Base-by-base conservation (phyloP, 1,140 invertebrate species). In the Ephestia elutella region DNA sequence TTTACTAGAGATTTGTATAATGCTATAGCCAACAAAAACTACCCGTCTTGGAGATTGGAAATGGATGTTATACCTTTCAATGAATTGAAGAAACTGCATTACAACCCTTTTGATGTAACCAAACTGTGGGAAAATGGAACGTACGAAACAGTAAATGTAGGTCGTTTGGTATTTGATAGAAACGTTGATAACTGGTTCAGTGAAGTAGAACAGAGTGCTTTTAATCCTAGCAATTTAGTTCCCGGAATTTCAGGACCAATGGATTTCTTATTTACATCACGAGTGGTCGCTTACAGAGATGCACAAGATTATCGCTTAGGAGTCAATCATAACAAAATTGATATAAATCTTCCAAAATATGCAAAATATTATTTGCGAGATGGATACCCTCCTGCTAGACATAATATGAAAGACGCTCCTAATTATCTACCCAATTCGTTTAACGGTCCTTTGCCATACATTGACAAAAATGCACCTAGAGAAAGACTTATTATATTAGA, bases 341-440 rank as follows among this genome's bases (percentile, higher is more conserved):
- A 95, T 28, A 94, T 98, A n/a, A 98, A 98, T 79, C 94, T 93
- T 69, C 96, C 97, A 0, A 94, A 93, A 62, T 90, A 91, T 62
- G 89, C 90, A 1, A 89, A 86, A 55, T 96, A 96, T 72, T 96
- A 95, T 77, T 93, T 96, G 78, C 91, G 97, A 20, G 96, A 98
- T 86, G 97, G 97, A 0, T 80, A 89, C 15, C 92, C 92, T 89
- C 88, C 91, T 10, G 71, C 90, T 19, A 81, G 90, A 68, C 82
- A 91, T 51, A 93, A 92, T 66, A 90, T 93, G 91, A 92, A 86
- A 62, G 94, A 93, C 51, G 94, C 94, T 5, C 97, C 97, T 3
- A 97, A 97, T 84, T 98, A 98, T 78, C 97, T 91, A 86, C 97
- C 97, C 0, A 98, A 98, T 85, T 97, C 95, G 61, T 99, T 97